A percentile compares a stretch with the other conserved stretches of the same genome.
Evolutionary conservation across 2,797 vertebrate genomes (phyloP).

Genomic region (Mormyrops boulengeri): DNA sequence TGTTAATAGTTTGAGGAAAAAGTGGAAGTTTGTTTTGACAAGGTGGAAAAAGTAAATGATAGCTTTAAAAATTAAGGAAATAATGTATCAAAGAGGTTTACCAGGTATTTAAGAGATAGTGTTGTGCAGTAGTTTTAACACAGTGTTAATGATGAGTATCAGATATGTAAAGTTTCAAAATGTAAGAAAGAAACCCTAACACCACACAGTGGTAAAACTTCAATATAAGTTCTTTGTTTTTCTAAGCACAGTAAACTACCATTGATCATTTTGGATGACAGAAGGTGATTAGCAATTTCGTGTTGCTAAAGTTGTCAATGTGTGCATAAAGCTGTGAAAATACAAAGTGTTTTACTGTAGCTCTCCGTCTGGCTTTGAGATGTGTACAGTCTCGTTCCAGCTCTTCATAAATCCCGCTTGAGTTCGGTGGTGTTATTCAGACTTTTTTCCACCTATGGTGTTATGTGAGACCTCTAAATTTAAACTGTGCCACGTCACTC

Average conservation of each 20-base stretch:
- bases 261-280: not conserved
- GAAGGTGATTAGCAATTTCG: constrained; percentile 14
- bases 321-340: not conserved
- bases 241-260: constrained; percentile 11
- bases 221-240: not conserved
- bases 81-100: not conserved
- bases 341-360: constrained; percentile 4
- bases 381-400: constrained; percentile 27
- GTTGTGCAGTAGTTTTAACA: not conserved
- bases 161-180: not conserved
- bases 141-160: not conserved
- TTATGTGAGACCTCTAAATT: constrained; percentile 55
- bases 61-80: not conserved
- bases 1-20: not conserved
- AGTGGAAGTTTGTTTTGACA: not conserved
- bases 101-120: not conserved
- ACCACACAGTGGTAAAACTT: not conserved
- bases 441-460: constrained; percentile 51
- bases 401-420: constrained; percentile 29
- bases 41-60: not conserved
- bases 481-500: constrained; percentile 40
- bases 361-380: constrained; percentile 7
- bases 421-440: constrained; percentile 49
- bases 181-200: not conserved
- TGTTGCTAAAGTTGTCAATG: constrained; percentile 10